Percentiles rank a stretch among this genome's conserved stretches.
phyloP scores from a whole-genome alignment of 2,888 invertebrate genomes.

The Hirtodrosophila duncani region DNA sequence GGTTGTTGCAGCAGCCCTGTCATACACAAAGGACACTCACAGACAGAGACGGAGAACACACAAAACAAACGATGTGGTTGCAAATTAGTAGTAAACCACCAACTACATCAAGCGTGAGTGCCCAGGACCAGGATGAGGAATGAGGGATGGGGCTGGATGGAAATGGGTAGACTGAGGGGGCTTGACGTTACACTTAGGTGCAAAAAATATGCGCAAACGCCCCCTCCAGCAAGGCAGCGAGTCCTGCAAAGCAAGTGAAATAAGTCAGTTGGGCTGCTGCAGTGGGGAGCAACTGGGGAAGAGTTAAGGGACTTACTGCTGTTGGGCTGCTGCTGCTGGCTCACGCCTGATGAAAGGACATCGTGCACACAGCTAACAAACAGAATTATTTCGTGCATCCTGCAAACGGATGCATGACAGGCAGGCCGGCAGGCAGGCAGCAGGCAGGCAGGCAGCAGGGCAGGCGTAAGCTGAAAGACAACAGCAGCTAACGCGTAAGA shows the following conservation, averaged over 20 bases:
- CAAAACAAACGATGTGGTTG: conserved; percentile 72
- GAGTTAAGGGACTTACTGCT: not conserved
- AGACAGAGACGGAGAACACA: conserved; percentile 29
- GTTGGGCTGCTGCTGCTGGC: conserved; percentile 18
- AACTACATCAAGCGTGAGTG: conserved; percentile 65
- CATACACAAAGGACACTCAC: conserved; percentile 59
- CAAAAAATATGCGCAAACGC: conserved; percentile 40
- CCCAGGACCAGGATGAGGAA: too few species aligned
- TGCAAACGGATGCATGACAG: conserved; percentile 68
- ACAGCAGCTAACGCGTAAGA: conserved; percentile 19
- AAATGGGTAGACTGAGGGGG: not conserved
- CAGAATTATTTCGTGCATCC: conserved; percentile 71
- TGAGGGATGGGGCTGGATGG: too few species aligned
- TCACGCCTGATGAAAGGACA: conserved; percentile 51
- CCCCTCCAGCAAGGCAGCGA: conserved; percentile 18
- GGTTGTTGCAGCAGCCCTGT: conserved; percentile 44
- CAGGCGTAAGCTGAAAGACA: conserved; percentile 7
- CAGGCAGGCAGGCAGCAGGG: conserved; percentile 17
- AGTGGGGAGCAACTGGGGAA: not conserved
- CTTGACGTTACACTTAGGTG: conserved; percentile 36
- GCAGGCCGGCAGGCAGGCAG: conserved; percentile 30
- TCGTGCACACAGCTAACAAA: conserved; percentile 53
- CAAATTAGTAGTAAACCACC: conserved; percentile 72
- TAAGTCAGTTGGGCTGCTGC: conserved; percentile 51
- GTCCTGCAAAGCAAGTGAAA: conserved; percentile 28